Evolutionary conservation across 2,113 vertebrate genomes (phyloP).

Genomic region (Phalacrocorax aristotelis): DNA sequence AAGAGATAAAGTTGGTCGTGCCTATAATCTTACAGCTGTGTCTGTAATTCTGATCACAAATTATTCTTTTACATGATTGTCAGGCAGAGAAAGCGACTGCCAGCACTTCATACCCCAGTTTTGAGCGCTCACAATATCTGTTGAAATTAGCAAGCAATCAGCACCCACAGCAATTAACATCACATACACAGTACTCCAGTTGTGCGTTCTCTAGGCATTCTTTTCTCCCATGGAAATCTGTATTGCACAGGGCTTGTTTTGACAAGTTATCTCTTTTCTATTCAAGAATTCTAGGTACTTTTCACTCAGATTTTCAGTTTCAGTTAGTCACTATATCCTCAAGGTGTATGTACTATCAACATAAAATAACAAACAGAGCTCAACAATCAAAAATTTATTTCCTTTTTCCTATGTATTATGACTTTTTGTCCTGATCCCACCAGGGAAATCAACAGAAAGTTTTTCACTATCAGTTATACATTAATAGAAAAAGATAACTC

Average conservation of each 20-base stretch:
- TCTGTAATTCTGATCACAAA: not conserved
- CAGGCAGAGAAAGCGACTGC: not conserved
- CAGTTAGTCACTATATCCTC: not conserved
- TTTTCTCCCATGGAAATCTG: not conserved
- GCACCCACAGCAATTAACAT: not conserved
- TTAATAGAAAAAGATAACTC: not conserved
- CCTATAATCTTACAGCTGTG: not conserved
- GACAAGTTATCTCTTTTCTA: not conserved
- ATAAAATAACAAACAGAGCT: not conserved
- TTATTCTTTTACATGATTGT: not conserved
- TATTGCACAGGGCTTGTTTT: not conserved
- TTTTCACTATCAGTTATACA: not conserved
- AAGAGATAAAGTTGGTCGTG: not conserved
- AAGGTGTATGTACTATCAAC: not conserved
- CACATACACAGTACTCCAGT: not conserved
- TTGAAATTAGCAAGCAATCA: slow-evolving; percentile 19
- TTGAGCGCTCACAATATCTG: not conserved
- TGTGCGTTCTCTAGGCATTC: not conserved
- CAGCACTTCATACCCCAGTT: not conserved
- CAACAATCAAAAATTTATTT: not conserved
- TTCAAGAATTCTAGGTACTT: not conserved
- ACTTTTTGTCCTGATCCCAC: not conserved
- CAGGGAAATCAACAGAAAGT: not conserved
- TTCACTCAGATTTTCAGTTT: not conserved
- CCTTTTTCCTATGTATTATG: not conserved